These are phyloP conservation scores for Diplosoma virens DNA, from an alignment of 23 tunicate genomes.

Conservation along the genomic window DNA sequence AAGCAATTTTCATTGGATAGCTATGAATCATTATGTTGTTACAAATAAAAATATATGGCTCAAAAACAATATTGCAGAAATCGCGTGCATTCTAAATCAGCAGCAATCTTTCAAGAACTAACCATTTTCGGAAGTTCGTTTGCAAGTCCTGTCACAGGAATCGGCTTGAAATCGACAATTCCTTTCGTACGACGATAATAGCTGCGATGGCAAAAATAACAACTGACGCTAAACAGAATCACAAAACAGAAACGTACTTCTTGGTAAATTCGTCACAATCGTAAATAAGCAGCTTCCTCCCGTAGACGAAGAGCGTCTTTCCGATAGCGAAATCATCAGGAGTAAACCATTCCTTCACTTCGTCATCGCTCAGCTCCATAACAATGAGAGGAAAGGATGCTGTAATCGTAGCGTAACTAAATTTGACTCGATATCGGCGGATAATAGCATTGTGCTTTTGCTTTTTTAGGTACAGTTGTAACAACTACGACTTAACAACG, in stretches of 20 bases:
- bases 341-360: conserved; percentile 87
- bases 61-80: too few relatives aligned
- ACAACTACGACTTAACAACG: too few relatives aligned
- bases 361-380: conserved; percentile 88
- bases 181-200: conserved; percentile 57
- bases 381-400: conserved; percentile 94
- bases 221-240: too few relatives aligned
- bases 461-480: too few relatives aligned
- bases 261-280: conserved; percentile 93
- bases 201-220: too few relatives aligned
- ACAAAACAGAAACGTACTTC: too few relatives aligned
- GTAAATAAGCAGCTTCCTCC: conserved; percentile 79
- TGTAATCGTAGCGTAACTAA: conserved; percentile 14
- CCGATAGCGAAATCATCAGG: conserved; percentile 86
- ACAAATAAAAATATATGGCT: too few relatives aligned
- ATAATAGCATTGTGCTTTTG: too few relatives aligned
- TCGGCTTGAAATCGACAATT: conserved; percentile 42
- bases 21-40: too few relatives aligned
- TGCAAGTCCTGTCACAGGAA: conserved; percentile 78
- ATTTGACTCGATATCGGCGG: too few relatives aligned
- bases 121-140: conserved; percentile 76
- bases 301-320: conserved; percentile 74
- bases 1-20: too few relatives aligned
- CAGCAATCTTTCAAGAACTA: conserved; percentile 19
- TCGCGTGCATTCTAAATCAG: too few relatives aligned